A percentile compares a stretch with the other conserved stretches of the same genome.
phyloP scores from a whole-genome alignment of 2,113 vertebrate genomes.

The Phylloscopus trochilus region DNA sequence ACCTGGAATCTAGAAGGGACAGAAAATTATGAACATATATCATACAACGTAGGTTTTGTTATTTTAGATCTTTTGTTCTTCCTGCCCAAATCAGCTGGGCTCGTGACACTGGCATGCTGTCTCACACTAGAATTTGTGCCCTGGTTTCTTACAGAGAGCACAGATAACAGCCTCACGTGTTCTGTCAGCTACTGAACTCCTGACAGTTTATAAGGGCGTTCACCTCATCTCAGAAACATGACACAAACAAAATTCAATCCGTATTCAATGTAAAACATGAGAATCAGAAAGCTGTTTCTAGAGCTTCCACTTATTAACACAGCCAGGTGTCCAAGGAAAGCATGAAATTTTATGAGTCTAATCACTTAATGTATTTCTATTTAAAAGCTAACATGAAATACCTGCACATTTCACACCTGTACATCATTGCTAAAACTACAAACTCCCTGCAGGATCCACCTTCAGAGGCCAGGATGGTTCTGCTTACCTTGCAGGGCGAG shows the following conservation, averaged over 20 bases:
- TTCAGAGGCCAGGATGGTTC: background rate
- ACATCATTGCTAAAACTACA: background rate
- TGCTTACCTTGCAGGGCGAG: slow-evolving; percentile 26
- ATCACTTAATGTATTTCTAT: background rate
- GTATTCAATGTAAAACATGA: background rate
- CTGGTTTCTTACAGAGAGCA: background rate
- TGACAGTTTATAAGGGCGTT: background rate
- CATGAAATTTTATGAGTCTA: background rate
- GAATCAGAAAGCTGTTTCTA: background rate
- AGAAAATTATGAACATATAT: background rate
- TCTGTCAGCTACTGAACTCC: background rate
- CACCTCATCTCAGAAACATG: background rate
- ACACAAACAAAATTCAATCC: background rate
- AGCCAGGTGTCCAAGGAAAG: background rate
- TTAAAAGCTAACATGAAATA: background rate
- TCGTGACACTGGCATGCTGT: background rate
- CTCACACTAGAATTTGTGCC: background rate
- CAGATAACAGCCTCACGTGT: background rate
- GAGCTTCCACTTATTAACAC: background rate
- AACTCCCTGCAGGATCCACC: background rate
- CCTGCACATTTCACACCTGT: background rate
- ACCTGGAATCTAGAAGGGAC: background rate
- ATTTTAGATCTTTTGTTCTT: background rate
- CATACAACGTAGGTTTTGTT: background rate
- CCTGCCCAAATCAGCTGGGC: background rate